A percentile compares a stretch with the other conserved stretches of the same genome.
These are phyloP conservation scores for Bombylius discolor DNA, from an alignment of 2,888 invertebrate genomes.

Conservation along the genomic window DNA sequence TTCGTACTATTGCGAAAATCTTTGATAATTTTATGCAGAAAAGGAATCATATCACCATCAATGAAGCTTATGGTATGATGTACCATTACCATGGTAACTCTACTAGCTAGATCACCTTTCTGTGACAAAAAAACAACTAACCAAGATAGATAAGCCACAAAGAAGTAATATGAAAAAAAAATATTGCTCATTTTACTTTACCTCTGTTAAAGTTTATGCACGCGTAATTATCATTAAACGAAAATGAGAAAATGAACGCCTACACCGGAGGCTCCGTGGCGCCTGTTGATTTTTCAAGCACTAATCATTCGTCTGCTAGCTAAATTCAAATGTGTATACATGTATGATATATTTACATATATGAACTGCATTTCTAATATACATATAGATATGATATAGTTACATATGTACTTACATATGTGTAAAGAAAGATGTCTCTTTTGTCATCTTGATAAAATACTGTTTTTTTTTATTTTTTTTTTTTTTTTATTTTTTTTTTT, in stretches of 20 bases:
- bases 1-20: too few species aligned
- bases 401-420: neutral
- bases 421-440: neutral
- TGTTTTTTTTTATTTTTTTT: neutral
- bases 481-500: neutral
- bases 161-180: too few species aligned
- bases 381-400: neutral
- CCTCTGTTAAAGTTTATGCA: neutral
- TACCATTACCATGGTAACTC: too few species aligned
- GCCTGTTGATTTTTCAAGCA: constrained; percentile 3
- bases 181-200: neutral
- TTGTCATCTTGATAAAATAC: neutral
- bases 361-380: neutral
- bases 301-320: neutral
- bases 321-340: neutral
- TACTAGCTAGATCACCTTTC: too few species aligned
- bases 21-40: too few species aligned
- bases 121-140: too few species aligned
- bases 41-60: too few species aligned
- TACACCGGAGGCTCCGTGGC: constrained; percentile 7
- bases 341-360: neutral
- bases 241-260: constrained; percentile 5
- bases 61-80: too few species aligned
- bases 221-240: constrained; percentile 7
- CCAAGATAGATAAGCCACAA: too few species aligned